Percentiles rank a stretch among this genome's conserved stretches.
Conservation (phyloP, 2,113 vertebrate species). For the Tachysurus fulvidraco region DNA sequence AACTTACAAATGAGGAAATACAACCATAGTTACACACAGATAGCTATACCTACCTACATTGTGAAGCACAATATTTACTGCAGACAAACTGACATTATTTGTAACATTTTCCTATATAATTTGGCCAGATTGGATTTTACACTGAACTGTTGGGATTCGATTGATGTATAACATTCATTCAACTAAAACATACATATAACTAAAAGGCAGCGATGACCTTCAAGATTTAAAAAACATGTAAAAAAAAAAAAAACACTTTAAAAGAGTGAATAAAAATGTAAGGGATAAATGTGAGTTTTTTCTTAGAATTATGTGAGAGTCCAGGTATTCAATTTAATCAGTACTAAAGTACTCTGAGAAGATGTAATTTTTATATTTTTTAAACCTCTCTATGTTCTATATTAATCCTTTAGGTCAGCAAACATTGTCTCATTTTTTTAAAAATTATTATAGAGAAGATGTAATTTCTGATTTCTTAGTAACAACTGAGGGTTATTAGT, state of each 20-base stretch:
- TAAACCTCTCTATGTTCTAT: not conserved
- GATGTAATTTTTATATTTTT: not conserved
- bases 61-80: not conserved
- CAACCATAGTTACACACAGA: not conserved
- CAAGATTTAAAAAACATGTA: not conserved
- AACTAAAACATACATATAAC: too few relatives aligned
- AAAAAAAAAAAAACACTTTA: not conserved
- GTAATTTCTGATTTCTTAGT: not conserved
- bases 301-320: not conserved
- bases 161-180: not conserved
- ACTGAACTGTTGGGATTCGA: not conserved
- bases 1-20: too few relatives aligned
- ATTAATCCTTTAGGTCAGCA: conserved; percentile 3
- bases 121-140: not conserved
- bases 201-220: not conserved
- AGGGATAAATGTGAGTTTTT: not conserved
- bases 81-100: not conserved
- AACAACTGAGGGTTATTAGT: not conserved
- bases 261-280: not conserved
- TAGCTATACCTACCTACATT: not conserved
- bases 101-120: not conserved
- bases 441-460: too few relatives aligned
- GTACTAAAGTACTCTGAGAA: too few relatives aligned
- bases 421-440: not conserved
- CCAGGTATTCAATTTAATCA: not conserved